These are phyloP conservation scores for Formica aserva DNA, from an alignment of 2,888 invertebrate species.

Conservation along the genomic window DNA sequence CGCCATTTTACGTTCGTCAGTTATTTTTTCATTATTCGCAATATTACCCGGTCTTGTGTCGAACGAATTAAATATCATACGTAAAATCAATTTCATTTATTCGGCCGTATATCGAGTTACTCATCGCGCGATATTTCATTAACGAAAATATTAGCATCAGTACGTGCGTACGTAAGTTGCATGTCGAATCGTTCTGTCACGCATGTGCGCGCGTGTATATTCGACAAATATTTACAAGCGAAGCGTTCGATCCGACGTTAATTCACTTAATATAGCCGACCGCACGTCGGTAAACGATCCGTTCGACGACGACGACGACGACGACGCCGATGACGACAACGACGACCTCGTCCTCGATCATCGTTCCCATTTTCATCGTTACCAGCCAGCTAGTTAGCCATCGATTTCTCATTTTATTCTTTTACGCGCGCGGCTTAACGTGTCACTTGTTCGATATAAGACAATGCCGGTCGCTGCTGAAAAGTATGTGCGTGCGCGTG, in stretches of 20 bases:
- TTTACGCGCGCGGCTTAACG: slow-evolving; percentile 65
- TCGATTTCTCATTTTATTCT: slow-evolving; percentile 46
- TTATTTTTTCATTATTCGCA: slow-evolving; percentile 45
- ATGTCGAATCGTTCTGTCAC: too few relatives aligned
- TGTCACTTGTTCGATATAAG: slow-evolving; percentile 66
- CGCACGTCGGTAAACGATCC: slow-evolving; percentile 21
- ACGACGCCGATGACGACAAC: neutral
- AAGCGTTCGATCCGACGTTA: slow-evolving; percentile 36
- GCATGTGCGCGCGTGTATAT: neutral
- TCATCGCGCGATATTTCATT: slow-evolving; percentile 16
- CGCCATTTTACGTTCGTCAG: slow-evolving; percentile 30
- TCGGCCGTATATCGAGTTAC: slow-evolving; percentile 24
- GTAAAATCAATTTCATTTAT: slow-evolving; percentile 43
- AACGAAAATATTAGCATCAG: neutral
- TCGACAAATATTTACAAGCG: slow-evolving; percentile 43
- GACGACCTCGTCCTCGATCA: slow-evolving; percentile 33
- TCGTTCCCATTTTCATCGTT: slow-evolving; percentile 39
- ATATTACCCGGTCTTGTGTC: slow-evolving; percentile 13
- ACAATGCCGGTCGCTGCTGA: slow-evolving; percentile 28
- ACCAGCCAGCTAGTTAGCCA: neutral
- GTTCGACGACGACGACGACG: neutral
- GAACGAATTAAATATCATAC: slow-evolving; percentile 39
- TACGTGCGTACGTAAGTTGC: neutral
- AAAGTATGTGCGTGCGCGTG: slow-evolving; percentile 31
- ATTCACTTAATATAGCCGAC: slow-evolving; percentile 44